Conservation (phyloP, 92 coral and sea anemone genomes). For the Micromussa lordhowensis region DNA sequence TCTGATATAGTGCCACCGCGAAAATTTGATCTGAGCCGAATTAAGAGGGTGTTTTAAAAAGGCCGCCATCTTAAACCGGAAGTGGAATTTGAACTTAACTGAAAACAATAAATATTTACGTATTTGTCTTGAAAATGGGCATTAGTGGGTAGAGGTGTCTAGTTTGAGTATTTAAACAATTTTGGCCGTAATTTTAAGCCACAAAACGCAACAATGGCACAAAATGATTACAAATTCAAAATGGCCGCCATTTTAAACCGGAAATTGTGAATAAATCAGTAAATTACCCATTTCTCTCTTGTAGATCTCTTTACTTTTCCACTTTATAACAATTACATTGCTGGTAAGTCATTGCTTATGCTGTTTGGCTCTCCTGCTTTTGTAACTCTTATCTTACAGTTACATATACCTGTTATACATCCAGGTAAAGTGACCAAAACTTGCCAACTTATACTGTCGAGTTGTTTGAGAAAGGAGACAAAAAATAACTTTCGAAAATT, state of each 20-base stretch:
- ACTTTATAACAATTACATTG: too few species aligned
- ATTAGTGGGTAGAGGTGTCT: not conserved
- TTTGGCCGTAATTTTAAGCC: constrained; percentile 16
- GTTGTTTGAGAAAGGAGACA: not conserved
- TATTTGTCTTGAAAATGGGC: constrained; percentile 17
- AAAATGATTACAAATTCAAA: constrained; percentile 7
- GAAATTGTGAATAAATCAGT: too few species aligned
- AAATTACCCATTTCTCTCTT: too few species aligned
- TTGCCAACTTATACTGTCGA: too few species aligned
- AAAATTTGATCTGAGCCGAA: constrained; percentile 13
- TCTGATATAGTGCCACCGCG: constrained; percentile 62
- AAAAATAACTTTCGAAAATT: not conserved
- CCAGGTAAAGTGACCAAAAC: too few species aligned
- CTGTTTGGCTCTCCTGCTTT: constrained; percentile 3
- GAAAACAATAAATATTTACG: not conserved
- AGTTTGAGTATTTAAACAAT: constrained; percentile 23
- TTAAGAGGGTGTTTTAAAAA: constrained; percentile 47
- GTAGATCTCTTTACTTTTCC: too few species aligned
- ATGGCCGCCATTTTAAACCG: constrained; percentile 34
- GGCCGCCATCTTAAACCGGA: constrained; percentile 54
- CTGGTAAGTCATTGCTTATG: too few species aligned
- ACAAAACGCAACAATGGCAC: constrained; percentile 32
- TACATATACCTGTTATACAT: not conserved
- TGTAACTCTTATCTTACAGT: constrained; percentile 9
- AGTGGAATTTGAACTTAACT: constrained; percentile 29